Base-by-base conservation (phyloP, 2,113 vertebrate species). In the Guaruba guarouba region DNA sequence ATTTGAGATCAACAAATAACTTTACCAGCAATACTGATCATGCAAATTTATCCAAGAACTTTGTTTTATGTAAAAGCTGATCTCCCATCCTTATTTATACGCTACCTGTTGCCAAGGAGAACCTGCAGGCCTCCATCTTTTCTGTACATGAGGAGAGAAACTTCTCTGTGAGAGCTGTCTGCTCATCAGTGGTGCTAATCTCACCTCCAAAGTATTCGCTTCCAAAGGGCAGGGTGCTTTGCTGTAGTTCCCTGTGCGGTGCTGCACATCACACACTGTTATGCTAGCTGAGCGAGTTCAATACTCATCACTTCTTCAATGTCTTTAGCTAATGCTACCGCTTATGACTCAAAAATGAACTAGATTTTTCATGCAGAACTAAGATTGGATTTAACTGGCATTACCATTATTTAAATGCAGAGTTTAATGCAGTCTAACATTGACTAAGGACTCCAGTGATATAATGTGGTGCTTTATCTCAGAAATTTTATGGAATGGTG, bases 121-220 rank as follows among this genome's bases (percentile, higher is more conserved):
- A 96, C 95, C 96, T 88, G 92, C 91, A 91, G 96, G 96, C 93
- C 97, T 96, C 77, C 24, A 92, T 79, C 82, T 90, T 96, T 94
- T 80, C 86, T 59, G 46, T 93, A 82, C 39, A 1, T 28, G 82
- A 88, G 78, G 95, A 95, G 87, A 97, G 95, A 13, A 91, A 95
- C 96, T 89, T 91, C 68, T 79, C 96, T 96, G 95, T 96, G 75
- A 61, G 66, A 96, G 94, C 94, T 97, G 93, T 97, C 83, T 87
- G 93, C 96, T 97, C 97, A 96, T 97, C 97, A 98, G 96, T 97
- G 98, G 98, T 98, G 98, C 97, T 98, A 98, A 98, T 97, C 91
- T 97, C 97, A 94, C 98, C 97, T 97, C 96, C 93, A 94, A 97
- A 59, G 71, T 96, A 92, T 52, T 97, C 89, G 77, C 96, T 98